Evolutionary conservation across 2,113 vertebrate genomes (phyloP).

Genomic region (Buteo buteo): DNA sequence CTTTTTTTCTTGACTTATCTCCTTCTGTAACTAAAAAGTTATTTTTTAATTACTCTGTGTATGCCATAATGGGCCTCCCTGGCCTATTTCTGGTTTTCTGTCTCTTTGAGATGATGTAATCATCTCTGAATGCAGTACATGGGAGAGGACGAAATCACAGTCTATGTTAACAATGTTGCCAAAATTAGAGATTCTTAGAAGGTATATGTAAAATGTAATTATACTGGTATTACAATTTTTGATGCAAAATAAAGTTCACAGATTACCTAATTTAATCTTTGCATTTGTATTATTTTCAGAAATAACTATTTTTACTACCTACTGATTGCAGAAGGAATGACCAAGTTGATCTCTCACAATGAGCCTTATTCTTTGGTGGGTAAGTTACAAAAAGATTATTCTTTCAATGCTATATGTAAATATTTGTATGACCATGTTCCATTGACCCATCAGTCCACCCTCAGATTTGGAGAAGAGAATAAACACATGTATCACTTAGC

Average conservation of each 20-base stretch:
- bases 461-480: constrained; percentile 18
- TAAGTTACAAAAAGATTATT: constrained; percentile 13
- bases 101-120: constrained; percentile 6
- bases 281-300: background rate
- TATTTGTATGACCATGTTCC: constrained; percentile 26
- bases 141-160: background rate
- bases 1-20: constrained; percentile 2
- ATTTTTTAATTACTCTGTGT: constrained; percentile 24
- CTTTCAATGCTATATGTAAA: constrained; percentile 5
- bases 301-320: background rate
- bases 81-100: constrained; percentile 7
- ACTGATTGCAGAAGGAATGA: constrained; percentile 60
- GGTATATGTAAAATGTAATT: background rate
- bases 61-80: background rate
- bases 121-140: background rate
- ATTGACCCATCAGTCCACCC: background rate
- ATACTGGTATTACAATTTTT: background rate
- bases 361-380: background rate
- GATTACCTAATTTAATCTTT: background rate
- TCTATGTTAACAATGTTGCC: background rate
- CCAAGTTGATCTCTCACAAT: background rate
- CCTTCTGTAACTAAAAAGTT: constrained; percentile 25
- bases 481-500: background rate
- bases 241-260: background rate
- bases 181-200: background rate